Base-by-base conservation (phyloP, 2,113 vertebrate genomes). In the Stictonetta naevosa region DNA sequence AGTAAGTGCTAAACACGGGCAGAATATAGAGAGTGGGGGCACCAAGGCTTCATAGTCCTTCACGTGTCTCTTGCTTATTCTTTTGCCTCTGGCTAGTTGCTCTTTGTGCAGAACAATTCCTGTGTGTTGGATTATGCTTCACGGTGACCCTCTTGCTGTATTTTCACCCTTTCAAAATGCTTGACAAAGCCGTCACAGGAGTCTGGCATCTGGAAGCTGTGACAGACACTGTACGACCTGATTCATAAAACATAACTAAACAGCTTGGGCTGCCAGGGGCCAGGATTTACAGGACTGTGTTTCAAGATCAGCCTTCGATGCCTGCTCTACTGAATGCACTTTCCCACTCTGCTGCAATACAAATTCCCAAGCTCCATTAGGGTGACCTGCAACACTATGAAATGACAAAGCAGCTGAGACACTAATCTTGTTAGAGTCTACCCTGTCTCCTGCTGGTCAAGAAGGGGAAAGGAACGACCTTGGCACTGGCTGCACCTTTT, bases 161-260 rank as follows among this genome's bases (percentile, higher is more conserved):
- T 91, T 75, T 23, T 33, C 73, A 63, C 76, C 91, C 84, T 95
- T 95, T 94, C 77, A 79, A 94, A 93, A 89, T 0, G 28, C 46
- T 77, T 93, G 86, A 94, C 91, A 95, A 89, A 93, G 53, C 73
- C 52, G 66, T 34, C 82, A 86, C 91, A 94, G 75, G 92, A 91
- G 53, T 12, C 46, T 81, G 90, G 78, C 94, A 94, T 92, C 92
- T 95, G 79, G 79, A 90, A 91, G 90, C 88, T 42, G 59, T 58
- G 53, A 91, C 76, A 96, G 62, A 76, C 67, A 67, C 2, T 12
- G 64, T 71, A 76, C 72, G 78, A 96, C 68, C 79, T 13, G 22
- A 87, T 72, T 74, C 88, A 90, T 90, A 88, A 96, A 95, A 88
- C 72, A 83, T 36, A 94, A 74, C 86, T 82, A 83, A 97, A 94